A percentile compares a stretch with the other conserved stretches of the same genome.
Evolutionary conservation across 2,888 invertebrate species (phyloP).

Genomic region (Drosophila setosimentum): DNA sequence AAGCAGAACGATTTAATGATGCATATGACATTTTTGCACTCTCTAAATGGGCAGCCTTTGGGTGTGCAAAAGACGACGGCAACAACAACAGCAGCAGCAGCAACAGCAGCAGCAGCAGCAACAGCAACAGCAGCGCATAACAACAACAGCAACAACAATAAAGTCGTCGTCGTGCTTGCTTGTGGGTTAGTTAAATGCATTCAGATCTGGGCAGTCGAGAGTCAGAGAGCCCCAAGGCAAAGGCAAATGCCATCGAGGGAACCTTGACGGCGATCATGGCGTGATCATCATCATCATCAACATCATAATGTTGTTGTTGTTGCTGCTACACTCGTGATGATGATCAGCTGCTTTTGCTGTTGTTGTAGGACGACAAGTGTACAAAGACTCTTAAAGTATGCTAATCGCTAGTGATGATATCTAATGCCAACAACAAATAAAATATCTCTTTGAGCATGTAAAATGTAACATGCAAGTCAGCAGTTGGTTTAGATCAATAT

Average conservation of each 20-base stretch:
- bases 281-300: slow-evolving; percentile 17
- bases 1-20: slow-evolving; percentile 82
- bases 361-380: slow-evolving; percentile 30
- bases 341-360: slow-evolving; percentile 5
- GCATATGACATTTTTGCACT: slow-evolving; percentile 83
- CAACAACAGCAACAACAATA: slow-evolving; percentile 45
- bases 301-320: slow-evolving; percentile 7
- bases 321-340: background rate
- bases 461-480: background rate
- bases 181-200: slow-evolving; percentile 64
- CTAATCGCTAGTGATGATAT: slow-evolving; percentile 10
- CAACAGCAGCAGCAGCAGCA: background rate
- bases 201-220: slow-evolving; percentile 50
- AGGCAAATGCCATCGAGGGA: slow-evolving; percentile 67
- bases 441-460: background rate
- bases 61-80: slow-evolving; percentile 51
- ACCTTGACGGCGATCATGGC: slow-evolving; percentile 69
- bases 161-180: slow-evolving; percentile 31
- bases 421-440: slow-evolving; percentile 11
- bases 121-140: slow-evolving; percentile 28
- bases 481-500: background rate
- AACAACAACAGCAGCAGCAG: slow-evolving; percentile 21
- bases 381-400: slow-evolving; percentile 13
- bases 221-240: slow-evolving; percentile 45
- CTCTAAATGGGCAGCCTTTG: slow-evolving; percentile 74